Base-by-base conservation (phyloP, 2,888 invertebrate genomes). In the Malacosoma neustria region DNA sequence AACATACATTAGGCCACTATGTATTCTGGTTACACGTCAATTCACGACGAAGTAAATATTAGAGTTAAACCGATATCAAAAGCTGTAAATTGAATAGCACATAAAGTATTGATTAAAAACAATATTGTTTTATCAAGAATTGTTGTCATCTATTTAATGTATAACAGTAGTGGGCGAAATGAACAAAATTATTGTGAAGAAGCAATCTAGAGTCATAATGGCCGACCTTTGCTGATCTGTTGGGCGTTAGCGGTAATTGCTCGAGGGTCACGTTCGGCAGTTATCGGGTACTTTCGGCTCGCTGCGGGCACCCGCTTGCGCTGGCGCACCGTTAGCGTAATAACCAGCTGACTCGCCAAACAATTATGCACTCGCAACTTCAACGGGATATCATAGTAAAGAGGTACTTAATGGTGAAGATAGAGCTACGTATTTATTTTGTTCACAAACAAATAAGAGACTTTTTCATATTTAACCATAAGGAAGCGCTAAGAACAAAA, bases 271-370 rank as follows among this genome's bases (percentile, higher is more conserved):
- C 43, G 46, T 48, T 54, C 45, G 46, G 42, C 35, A 50, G 42
- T 49, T 49, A 51, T 57, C 55, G 45, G 46, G 36, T 43, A 47
- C 45, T 46, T 46, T 45, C 50, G 48, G 49, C 43, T 34, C 33
- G 32, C 34, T 34, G 39, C 46, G 42, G 38, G 40, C 38, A 35
- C 14, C 29, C 22, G 22, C 22, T 41, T 41, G 53, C 57, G 52
- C 54, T 11, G 31, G 49, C 51, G 51, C 56, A 60, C 67, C 63
- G 70, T 69, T 71, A 68, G 57, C 57, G 57, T 61, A 60, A 64
- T 54, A 57, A 52, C 55, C 59, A 59, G 60, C 63, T 61, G 65
- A 64, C 58, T 67, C 48, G 61, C 51, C 51, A 61, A 72, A 70
- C 67, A 70, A 73, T 73, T 72, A 69, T 62, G 22, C 22, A 22